Percentiles rank a stretch among this genome's conserved stretches.
Evolutionary conservation across 1,140 invertebrate species (phyloP).

Genomic region (Neodiprion pinetum): DNA sequence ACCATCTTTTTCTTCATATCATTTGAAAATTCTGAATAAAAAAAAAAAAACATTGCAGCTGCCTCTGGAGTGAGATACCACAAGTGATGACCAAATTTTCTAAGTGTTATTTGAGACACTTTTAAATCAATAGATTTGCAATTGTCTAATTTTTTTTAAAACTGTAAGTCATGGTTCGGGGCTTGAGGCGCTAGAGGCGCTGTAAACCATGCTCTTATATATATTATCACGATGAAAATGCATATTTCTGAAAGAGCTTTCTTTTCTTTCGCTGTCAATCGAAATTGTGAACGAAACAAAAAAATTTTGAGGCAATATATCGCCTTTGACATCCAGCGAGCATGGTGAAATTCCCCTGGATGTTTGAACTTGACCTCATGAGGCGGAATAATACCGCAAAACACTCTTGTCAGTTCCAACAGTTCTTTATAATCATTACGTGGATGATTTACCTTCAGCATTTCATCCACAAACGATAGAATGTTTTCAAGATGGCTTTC

Average conservation of each 20-base stretch:
- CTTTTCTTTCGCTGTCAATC: slow-evolving; percentile 29
- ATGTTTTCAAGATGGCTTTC: slow-evolving; percentile 26
- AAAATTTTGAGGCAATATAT: slow-evolving; percentile 55
- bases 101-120: slow-evolving; percentile 21
- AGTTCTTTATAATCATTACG: slow-evolving; percentile 53
- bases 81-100: slow-evolving; percentile 35
- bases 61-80: slow-evolving; percentile 34
- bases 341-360: slow-evolving; percentile 53
- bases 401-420: slow-evolving; percentile 50
- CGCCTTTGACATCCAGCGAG: slow-evolving; percentile 49
- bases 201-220: slow-evolving; percentile 39
- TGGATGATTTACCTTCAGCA: slow-evolving; percentile 25
- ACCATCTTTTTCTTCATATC: background rate
- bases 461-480: slow-evolving; percentile 22
- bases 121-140: slow-evolving; percentile 24
- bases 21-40: slow-evolving; percentile 16
- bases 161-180: slow-evolving; percentile 33
- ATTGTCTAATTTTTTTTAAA: slow-evolving; percentile 28
- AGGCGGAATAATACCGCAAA: slow-evolving; percentile 29
- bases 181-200: slow-evolving; percentile 26
- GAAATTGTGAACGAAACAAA: slow-evolving; percentile 20
- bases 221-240: slow-evolving; percentile 38
- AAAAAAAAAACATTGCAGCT: slow-evolving; percentile 37
- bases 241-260: slow-evolving; percentile 25
- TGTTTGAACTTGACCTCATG: slow-evolving; percentile 43